These are phyloP conservation scores for Drosophila borborema DNA, from an alignment of 2,888 invertebrate species.

Conservation along the genomic window DNA sequence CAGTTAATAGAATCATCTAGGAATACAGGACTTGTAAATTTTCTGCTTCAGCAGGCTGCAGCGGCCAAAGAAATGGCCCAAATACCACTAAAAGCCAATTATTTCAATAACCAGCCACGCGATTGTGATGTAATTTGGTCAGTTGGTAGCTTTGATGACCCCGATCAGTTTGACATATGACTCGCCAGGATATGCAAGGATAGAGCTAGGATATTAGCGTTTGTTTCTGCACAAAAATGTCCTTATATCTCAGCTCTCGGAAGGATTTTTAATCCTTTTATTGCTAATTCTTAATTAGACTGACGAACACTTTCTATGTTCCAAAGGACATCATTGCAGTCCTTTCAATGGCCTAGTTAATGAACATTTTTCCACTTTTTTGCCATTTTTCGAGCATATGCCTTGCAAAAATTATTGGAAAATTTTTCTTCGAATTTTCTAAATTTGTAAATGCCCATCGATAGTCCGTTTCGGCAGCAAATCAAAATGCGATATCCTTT, in stretches of 20 bases:
- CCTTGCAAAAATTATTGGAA: background rate
- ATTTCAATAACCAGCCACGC: background rate
- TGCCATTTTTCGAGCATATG: background rate
- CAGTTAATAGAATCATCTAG: background rate
- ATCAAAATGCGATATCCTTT: background rate
- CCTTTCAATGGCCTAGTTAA: background rate
- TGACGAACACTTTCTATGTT: background rate
- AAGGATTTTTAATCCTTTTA: background rate
- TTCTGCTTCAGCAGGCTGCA: background rate
- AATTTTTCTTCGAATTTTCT: background rate
- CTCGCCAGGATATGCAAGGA: background rate
- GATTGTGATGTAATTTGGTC: background rate
- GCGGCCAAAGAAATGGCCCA: background rate
- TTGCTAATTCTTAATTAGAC: background rate
- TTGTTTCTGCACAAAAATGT: background rate
- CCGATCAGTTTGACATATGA: background rate
- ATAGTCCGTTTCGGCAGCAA: background rate
- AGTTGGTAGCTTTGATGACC: background rate
- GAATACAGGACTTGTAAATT: background rate
- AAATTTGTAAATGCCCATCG: background rate
- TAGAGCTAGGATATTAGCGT: background rate
- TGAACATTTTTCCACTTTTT: background rate
- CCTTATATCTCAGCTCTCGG: background rate
- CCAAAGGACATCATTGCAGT: background rate
- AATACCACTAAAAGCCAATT: background rate